phyloP scores from a whole-genome alignment of 2,113 vertebrate species.

The Ellobius talpinus region DNA sequence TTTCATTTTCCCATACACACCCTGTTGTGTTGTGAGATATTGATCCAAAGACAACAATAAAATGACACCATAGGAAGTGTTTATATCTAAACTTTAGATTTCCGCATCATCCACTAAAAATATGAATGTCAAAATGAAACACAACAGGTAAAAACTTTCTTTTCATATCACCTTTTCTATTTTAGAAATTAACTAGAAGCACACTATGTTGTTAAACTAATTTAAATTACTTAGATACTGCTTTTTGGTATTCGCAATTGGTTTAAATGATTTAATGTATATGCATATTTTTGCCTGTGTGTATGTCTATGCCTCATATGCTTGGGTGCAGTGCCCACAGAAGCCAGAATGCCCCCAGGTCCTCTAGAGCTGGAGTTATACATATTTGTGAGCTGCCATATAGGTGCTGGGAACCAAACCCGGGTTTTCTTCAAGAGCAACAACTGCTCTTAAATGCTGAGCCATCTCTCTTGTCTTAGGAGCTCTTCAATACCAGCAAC shows the following conservation, averaged over 20 bases:
- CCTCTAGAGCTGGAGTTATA: not conserved
- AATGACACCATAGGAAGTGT: not conserved
- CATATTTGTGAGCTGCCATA: not conserved
- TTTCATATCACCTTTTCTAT: constrained; percentile 64
- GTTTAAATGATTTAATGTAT: constrained; percentile 20
- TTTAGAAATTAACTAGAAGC: constrained; percentile 76
- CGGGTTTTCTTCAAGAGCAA: not conserved
- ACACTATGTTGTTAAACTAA: constrained; percentile 66
- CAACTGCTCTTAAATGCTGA: not conserved
- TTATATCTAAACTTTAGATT: constrained; percentile 37
- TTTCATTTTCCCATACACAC: not conserved
- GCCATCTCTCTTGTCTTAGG: not conserved
- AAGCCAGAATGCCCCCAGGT: not conserved
- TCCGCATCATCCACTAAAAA: not conserved
- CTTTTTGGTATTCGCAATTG: constrained; percentile 63
- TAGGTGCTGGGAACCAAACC: not conserved
- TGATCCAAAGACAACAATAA: not conserved
- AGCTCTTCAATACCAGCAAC: constrained; percentile 67
- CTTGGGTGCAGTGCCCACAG: not conserved
- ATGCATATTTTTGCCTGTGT: not conserved
- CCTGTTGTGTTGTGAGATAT: constrained; percentile 4
- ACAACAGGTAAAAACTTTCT: constrained; percentile 35
- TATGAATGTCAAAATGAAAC: not conserved
- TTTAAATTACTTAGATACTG: constrained; percentile 70
- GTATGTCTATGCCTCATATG: not conserved